Conservation (phyloP, 1,140 invertebrate species). For the Bombus haemorrhoidalis region DNA sequence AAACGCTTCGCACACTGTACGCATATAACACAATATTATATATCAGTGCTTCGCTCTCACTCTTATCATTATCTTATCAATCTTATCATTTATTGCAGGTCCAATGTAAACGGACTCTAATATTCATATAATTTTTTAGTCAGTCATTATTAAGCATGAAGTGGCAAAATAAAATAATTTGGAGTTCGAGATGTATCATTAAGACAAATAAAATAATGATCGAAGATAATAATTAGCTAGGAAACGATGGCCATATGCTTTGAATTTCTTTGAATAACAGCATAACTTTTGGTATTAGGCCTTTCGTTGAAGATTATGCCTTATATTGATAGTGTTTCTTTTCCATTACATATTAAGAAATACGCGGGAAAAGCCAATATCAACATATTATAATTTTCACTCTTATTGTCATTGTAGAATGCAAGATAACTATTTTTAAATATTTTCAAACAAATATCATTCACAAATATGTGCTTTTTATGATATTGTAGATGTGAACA, state of each 20-base stretch:
- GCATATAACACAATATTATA: too few species aligned
- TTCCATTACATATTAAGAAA: neutral
- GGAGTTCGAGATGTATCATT: neutral
- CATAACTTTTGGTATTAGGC: too few species aligned
- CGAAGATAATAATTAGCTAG: too few species aligned
- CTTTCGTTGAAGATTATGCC: neutral
- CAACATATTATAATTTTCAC: neutral
- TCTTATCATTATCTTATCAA: too few species aligned
- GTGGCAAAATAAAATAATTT: neutral
- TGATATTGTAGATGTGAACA: neutral
- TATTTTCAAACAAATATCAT: neutral
- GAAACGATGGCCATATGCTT: too few species aligned
- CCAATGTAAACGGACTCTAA: too few species aligned
- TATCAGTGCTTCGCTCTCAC: too few species aligned
- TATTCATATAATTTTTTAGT: neutral
- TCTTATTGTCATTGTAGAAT: fast-evolving
- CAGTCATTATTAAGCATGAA: neutral
- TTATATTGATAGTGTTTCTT: neutral
- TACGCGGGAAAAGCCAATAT: constrained; percentile 34
- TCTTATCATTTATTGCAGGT: too few species aligned
- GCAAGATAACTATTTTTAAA: neutral
- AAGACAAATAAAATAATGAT: neutral
- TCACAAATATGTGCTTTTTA: neutral
- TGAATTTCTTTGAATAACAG: neutral
- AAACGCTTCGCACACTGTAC: too few species aligned